Evolutionary conservation across 2,113 vertebrate genomes (phyloP).

Genomic region (Arenaria interpres): DNA sequence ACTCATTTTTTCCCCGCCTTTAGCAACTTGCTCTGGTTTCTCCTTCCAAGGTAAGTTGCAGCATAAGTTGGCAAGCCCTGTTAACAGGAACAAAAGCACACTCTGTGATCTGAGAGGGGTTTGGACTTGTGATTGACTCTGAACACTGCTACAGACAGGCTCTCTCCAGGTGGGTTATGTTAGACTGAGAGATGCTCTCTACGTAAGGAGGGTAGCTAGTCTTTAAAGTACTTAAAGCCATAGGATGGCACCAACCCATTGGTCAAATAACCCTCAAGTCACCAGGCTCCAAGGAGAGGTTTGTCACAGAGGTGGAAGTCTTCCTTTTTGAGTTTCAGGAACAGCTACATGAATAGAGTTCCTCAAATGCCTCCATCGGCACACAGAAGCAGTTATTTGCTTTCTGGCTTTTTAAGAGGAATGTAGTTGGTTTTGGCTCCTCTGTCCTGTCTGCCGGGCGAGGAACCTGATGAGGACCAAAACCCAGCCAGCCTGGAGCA

Average conservation of each 20-base stretch:
- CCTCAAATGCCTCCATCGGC: background rate
- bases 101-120: background rate
- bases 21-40: background rate
- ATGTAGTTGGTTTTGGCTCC: constrained; percentile 33
- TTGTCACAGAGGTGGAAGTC: background rate
- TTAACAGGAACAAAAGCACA: background rate
- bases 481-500: background rate
- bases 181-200: background rate
- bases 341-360: background rate
- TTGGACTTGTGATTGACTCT: background rate
- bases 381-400: background rate
- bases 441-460: background rate
- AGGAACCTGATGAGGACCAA: background rate
- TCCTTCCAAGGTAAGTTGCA: constrained; percentile 33
- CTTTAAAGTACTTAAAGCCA: background rate
- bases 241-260: background rate
- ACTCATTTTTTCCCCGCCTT: constrained; percentile 19
- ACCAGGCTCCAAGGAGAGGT: background rate
- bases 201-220: background rate
- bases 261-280: background rate
- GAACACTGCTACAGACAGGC: background rate
- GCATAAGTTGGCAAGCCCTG: background rate
- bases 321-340: background rate
- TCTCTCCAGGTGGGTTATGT: background rate
- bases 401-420: constrained; percentile 5